Percentiles rank a stretch among this genome's conserved stretches.
These are phyloP conservation scores for Alligator mississippiensis DNA, from an alignment of 2,113 vertebrate species.

Conservation along the genomic window DNA sequence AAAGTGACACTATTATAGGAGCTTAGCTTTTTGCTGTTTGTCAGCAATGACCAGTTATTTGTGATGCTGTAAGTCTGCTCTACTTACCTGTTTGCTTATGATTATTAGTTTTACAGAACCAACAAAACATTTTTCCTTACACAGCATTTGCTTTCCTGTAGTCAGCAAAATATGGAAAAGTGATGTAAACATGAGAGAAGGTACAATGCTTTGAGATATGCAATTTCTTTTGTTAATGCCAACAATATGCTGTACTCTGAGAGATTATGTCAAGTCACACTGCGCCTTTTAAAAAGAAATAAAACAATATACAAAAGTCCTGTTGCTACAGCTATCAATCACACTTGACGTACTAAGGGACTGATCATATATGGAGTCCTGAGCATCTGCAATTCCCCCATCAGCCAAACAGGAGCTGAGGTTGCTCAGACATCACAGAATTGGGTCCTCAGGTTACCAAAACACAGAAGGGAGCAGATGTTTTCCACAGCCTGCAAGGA, in stretches of 20 bases:
- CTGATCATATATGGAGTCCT: background rate
- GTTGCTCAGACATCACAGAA: background rate
- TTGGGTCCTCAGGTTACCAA: background rate
- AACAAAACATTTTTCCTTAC: background rate
- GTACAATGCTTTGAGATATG: background rate
- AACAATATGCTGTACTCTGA: background rate
- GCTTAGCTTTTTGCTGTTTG: background rate
- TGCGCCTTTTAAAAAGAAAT: background rate
- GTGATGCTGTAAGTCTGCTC: background rate
- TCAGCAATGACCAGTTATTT: background rate
- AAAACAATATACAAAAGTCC: background rate
- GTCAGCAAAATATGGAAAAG: background rate
- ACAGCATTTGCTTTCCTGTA: background rate
- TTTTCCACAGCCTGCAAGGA: background rate
- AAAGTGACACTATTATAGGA: background rate
- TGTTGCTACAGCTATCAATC: background rate
- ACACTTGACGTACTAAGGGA: background rate
- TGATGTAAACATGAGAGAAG: background rate
- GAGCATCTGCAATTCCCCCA: background rate
- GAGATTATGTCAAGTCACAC: background rate
- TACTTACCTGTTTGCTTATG: background rate
- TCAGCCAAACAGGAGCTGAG: background rate
- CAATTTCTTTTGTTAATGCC: background rate
- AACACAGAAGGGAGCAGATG: background rate
- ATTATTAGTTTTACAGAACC: background rate